Evolutionary conservation across 2,888 invertebrate species (phyloP).

Genomic region (Agrotis segetum): DNA sequence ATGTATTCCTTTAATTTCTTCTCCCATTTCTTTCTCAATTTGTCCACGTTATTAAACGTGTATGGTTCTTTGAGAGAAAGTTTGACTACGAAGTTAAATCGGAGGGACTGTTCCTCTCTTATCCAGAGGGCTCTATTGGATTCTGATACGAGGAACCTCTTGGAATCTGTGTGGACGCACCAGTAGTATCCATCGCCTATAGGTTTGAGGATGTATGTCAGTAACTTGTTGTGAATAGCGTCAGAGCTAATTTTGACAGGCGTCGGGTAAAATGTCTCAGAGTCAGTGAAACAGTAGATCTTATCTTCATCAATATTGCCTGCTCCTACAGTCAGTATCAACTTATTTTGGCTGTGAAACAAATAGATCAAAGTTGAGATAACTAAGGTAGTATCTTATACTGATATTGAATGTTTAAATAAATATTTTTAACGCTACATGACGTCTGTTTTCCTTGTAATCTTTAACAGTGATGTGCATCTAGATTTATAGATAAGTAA

Average conservation of each 20-base stretch:
- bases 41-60: slow-evolving; percentile 58
- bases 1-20: slow-evolving; percentile 80
- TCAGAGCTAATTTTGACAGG: slow-evolving; percentile 70
- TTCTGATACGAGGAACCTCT: slow-evolving; percentile 71
- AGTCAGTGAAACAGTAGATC: slow-evolving; percentile 84
- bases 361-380: slow-evolving; percentile 5
- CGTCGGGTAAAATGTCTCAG: slow-evolving; percentile 75
- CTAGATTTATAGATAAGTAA: too few species aligned
- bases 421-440: too few species aligned
- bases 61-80: slow-evolving; percentile 69
- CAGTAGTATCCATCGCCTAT: slow-evolving; percentile 85
- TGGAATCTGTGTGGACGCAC: slow-evolving; percentile 81
- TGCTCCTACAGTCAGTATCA: slow-evolving; percentile 73
- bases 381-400: slow-evolving; percentile 3
- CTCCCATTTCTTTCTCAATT: slow-evolving; percentile 70
- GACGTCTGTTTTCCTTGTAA: too few species aligned
- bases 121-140: slow-evolving; percentile 81
- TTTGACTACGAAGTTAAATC: slow-evolving; percentile 79
- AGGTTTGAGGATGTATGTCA: slow-evolving; percentile 69
- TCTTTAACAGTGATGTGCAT: too few species aligned
- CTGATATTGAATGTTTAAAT: too few species aligned
- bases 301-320: slow-evolving; percentile 70
- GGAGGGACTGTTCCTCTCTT: slow-evolving; percentile 74
- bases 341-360: slow-evolving; percentile 77
- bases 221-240: slow-evolving; percentile 65